Conservation (phyloP, 2,113 vertebrate genomes). For the Dipodomys stephensi region DNA sequence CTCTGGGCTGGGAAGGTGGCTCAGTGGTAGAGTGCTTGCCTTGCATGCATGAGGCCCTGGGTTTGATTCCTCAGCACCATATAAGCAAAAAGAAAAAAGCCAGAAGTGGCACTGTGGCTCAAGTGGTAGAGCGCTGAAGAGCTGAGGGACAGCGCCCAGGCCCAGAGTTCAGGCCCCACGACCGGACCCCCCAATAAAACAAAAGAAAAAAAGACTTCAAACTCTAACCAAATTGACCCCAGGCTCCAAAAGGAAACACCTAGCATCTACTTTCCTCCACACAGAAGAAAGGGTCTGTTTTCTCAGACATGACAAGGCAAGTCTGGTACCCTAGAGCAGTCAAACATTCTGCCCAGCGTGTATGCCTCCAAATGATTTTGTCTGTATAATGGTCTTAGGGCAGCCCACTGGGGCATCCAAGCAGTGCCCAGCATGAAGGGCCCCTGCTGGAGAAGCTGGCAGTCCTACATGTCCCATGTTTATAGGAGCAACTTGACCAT, state of each 20-base stretch:
- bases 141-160: too few species aligned
- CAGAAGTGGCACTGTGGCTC: too few species aligned
- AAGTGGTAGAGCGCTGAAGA: too few species aligned
- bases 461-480: not conserved
- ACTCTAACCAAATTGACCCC: not conserved
- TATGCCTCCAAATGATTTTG: accelerated
- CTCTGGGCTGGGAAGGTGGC: too few species aligned
- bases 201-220: not conserved
- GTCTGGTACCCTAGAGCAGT: too few species aligned
- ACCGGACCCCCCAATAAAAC: too few species aligned
- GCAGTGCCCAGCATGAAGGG: accelerated
- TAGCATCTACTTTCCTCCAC: not conserved
- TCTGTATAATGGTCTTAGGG: accelerated
- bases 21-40: too few species aligned
- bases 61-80: too few species aligned
- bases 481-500: not conserved
- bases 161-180: too few species aligned
- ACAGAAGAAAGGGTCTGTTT: not conserved
- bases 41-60: too few species aligned
- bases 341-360: accelerated
- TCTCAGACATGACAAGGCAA: not conserved
- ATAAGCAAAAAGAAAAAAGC: too few species aligned
- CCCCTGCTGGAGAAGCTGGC: accelerated
- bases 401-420: accelerated
- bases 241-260: not conserved